Conservation (phyloP, 1,140 invertebrate genomes). For the Magallana angulata region DNA sequence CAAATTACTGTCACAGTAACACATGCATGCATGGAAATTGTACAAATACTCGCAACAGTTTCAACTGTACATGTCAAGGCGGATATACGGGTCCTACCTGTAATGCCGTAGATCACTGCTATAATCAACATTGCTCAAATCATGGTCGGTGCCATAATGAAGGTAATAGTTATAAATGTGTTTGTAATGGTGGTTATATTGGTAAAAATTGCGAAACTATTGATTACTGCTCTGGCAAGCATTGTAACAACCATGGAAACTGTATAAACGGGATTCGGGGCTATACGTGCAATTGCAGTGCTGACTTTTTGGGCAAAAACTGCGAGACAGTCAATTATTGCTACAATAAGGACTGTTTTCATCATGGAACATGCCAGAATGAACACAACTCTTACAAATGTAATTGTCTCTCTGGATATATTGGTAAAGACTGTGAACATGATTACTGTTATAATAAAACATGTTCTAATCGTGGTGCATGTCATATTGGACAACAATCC, state of each 20-base stretch:
- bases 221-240: background rate
- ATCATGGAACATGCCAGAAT: background rate
- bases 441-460: background rate
- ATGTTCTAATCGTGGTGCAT: slow-evolving; percentile 43
- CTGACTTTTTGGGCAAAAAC: background rate
- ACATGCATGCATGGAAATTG: background rate
- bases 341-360: background rate
- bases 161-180: background rate
- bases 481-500: slow-evolving; percentile 15
- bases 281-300: background rate
- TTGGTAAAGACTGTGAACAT: background rate
- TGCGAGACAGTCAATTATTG: slow-evolving; percentile 11
- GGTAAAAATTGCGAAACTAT: background rate
- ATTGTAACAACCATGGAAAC: background rate
- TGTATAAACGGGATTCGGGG: background rate
- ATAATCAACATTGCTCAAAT: background rate
- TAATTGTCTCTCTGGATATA: slow-evolving; percentile 11
- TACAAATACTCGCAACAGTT: background rate
- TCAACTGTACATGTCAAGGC: background rate
- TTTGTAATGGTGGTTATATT: background rate
- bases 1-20: background rate
- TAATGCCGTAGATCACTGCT: background rate
- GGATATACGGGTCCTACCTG: background rate
- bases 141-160: background rate
- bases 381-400: background rate